Percentiles rank a stretch among this genome's conserved stretches.
Conservation (phyloP, 2,888 invertebrate genomes). For the Anoncus sp. region DNA sequence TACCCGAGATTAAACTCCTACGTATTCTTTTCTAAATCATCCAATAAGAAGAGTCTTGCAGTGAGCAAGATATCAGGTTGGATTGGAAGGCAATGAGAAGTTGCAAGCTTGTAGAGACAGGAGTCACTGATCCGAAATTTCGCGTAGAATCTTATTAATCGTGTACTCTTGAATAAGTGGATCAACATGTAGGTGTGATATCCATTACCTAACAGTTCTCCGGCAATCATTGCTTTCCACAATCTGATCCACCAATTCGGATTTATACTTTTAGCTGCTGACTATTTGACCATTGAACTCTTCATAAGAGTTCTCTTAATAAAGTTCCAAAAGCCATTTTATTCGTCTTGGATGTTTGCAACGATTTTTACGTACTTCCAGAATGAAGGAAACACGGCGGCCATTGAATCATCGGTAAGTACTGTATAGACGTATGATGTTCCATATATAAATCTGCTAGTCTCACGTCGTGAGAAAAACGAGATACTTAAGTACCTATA, state of each 20-base stretch:
- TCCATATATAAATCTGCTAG: slow-evolving; percentile 56
- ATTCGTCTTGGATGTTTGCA: slow-evolving; percentile 12
- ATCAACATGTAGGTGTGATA: no score
- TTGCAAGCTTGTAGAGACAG: no score
- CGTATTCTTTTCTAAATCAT: background rate
- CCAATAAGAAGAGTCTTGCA: background rate
- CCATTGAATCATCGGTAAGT: slow-evolving; percentile 36
- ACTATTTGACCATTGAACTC: background rate
- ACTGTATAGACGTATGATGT: slow-evolving; percentile 48
- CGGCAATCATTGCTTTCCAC: no score
- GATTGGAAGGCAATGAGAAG: no score
- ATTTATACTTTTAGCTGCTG: no score
- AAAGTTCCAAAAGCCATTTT: slow-evolving; percentile 13
- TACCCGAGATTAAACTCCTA: no score
- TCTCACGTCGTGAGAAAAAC: slow-evolving; percentile 54
- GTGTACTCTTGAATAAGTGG: no score
- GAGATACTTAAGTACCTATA: slow-evolving; percentile 47
- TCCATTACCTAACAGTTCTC: no score
- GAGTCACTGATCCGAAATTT: no score
- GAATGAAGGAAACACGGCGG: slow-evolving; percentile 20
- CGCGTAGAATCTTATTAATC: no score
- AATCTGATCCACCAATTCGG: no score
- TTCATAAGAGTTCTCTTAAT: background rate
- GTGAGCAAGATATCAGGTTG: no score
- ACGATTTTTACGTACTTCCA: slow-evolving; percentile 11